These are phyloP conservation scores for Lepisosteus osseus DNA, from an alignment of 2,113 vertebrate genomes.

Conservation along the genomic window DNA sequence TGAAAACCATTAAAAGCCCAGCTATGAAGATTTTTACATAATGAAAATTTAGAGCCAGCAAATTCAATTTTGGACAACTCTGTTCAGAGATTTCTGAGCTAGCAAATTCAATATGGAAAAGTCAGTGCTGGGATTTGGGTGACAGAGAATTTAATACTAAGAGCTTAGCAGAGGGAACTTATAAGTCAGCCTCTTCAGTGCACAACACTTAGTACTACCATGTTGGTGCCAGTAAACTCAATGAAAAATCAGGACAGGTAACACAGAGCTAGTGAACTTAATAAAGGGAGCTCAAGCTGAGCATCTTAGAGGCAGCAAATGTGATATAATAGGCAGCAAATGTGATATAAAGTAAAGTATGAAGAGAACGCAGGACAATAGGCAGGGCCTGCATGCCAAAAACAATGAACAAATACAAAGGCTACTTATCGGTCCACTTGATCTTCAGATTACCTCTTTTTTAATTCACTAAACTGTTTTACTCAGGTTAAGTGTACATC, in stretches of 20 bases:
- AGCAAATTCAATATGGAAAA: constrained; percentile 20
- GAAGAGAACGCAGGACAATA: not conserved
- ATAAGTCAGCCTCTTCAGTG: constrained; percentile 12
- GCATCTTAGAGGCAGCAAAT: not conserved
- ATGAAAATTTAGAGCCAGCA: constrained; percentile 20
- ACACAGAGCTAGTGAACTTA: constrained; percentile 1
- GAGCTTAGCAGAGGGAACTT: constrained; percentile 19
- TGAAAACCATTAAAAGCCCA: constrained; percentile 35
- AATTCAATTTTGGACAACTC: constrained; percentile 23
- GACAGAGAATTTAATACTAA: constrained; percentile 19
- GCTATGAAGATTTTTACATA: constrained; percentile 35
- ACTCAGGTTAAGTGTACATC: too few relatives aligned
- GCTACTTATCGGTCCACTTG: too few relatives aligned
- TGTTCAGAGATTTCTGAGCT: constrained; percentile 17
- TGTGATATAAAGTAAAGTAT: too few relatives aligned
- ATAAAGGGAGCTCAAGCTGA: not conserved
- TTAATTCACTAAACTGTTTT: too few relatives aligned
- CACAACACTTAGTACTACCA: constrained; percentile 2
- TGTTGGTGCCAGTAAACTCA: not conserved
- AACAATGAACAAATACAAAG: too few relatives aligned
- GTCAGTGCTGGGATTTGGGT: constrained; percentile 13
- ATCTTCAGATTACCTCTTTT: too few relatives aligned
- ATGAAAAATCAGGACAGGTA: constrained; percentile 16
- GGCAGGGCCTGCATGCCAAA: not conserved
- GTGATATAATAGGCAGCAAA: not conserved